Conservation (phyloP, 2,113 vertebrate species). For the Triplophysa rosa region DNA sequence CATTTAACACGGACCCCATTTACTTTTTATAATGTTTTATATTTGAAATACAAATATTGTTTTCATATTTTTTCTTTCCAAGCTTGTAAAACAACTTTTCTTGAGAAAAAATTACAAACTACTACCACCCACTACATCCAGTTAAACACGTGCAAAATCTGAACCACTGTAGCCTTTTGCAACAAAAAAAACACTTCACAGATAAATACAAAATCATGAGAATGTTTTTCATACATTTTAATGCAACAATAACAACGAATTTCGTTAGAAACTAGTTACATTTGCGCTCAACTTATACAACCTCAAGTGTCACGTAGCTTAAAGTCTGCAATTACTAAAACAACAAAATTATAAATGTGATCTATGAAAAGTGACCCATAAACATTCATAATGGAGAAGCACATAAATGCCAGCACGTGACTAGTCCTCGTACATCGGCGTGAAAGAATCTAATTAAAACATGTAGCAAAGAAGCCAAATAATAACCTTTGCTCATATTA, state of each 20-base stretch:
- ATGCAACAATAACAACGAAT: no score
- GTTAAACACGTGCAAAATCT: no score
- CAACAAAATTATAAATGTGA: background rate
- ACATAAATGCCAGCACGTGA: background rate
- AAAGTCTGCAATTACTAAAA: background rate
- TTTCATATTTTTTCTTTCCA: no score
- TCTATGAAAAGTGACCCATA: slow-evolving; percentile 11
- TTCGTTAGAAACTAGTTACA: no score
- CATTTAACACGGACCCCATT: background rate
- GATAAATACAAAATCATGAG: no score
- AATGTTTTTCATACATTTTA: no score
- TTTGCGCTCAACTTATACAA: background rate
- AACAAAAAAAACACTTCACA: no score
- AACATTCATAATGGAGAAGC: slow-evolving; percentile 39
- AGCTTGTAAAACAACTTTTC: no score
- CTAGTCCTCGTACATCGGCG: slow-evolving; percentile 8
- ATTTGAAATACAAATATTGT: no score
- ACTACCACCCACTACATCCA: no score
- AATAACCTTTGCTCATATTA: slow-evolving; percentile 74
- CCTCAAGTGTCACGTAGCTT: background rate
- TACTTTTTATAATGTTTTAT: background rate
- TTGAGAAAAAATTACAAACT: no score
- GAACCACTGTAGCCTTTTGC: no score
- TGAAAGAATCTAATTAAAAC: slow-evolving; percentile 72
- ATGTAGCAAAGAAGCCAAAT: slow-evolving; percentile 70